phyloP scores from a whole-genome alignment of 2,113 vertebrate species.

The Sclerurus mexicanus region DNA sequence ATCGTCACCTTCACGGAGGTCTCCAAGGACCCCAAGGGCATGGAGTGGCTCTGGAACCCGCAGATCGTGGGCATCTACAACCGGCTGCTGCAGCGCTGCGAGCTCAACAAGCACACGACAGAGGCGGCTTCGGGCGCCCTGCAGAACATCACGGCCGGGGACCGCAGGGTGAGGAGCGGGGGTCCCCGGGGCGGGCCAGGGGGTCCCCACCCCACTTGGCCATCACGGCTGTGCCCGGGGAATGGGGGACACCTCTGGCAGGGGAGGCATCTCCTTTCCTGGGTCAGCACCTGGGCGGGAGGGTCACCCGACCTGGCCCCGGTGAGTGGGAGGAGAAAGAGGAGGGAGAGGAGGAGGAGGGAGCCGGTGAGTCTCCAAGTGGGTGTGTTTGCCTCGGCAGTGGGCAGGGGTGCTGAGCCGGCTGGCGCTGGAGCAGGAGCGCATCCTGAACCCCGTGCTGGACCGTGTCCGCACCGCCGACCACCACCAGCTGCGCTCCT shows the following conservation, averaged over 20 bases:
- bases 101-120: conserved; percentile 79
- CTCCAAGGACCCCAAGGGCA: conserved; percentile 85
- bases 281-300: background rate
- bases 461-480: conserved; percentile 84
- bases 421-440: conserved; percentile 89
- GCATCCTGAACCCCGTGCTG: conserved; percentile 87
- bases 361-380: background rate
- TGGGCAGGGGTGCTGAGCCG: conserved; percentile 88
- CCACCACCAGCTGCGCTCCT: conserved; percentile 84
- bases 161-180: conserved; percentile 78
- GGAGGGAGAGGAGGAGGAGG: background rate
- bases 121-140: conserved; percentile 89
- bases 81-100: conserved; percentile 82
- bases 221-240: accelerated
- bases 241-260: background rate
- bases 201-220: accelerated
- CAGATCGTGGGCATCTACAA: conserved; percentile 88
- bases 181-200: too few species aligned
- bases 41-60: conserved; percentile 96
- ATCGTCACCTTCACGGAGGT: conserved; percentile 86
- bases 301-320: accelerated
- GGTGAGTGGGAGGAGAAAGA: background rate
- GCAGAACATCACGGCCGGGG: conserved; percentile 93
- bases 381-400: conserved; percentile 49
- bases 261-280: background rate